A percentile compares a stretch with the other conserved stretches of the same genome.
phyloP scores from a whole-genome alignment of 1,140 invertebrate species.

The Anagrus nilaparvatae region DNA sequence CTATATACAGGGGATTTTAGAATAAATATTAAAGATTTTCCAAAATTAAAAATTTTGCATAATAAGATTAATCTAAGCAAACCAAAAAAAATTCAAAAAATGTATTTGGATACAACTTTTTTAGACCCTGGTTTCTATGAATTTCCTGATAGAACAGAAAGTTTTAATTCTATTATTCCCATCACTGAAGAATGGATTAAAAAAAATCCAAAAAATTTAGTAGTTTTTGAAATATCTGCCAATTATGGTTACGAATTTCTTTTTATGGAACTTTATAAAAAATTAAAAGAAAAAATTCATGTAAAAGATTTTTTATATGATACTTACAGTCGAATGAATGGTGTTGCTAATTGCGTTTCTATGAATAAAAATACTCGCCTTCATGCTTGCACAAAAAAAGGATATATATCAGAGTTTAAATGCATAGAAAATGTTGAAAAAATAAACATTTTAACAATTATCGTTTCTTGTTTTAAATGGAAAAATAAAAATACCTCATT shows the following conservation, averaged over 20 bases:
- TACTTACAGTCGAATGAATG: constrained; percentile 35
- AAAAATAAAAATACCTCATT: constrained; percentile 25
- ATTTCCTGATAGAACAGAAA: constrained; percentile 51
- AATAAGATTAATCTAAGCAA: constrained; percentile 16
- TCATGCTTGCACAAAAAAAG: constrained; percentile 36
- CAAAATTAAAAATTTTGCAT: constrained; percentile 47
- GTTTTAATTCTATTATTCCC: constrained; percentile 39
- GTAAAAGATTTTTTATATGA: constrained; percentile 33
- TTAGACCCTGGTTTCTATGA: constrained; percentile 37
- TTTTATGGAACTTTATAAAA: constrained; percentile 45
- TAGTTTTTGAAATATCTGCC: constrained; percentile 45
- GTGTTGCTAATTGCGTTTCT: constrained; percentile 37
- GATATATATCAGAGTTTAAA: constrained; percentile 12
- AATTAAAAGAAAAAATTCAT: constrained; percentile 45
- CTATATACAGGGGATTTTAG: constrained; percentile 66
- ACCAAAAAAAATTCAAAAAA: constrained; percentile 45
- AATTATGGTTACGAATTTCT: constrained; percentile 51
- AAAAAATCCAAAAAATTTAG: constrained; percentile 33
- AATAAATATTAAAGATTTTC: constrained; percentile 43
- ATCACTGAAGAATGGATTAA: constrained; percentile 47
- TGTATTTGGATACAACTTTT: constrained; percentile 67
- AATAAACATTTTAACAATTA: constrained; percentile 34
- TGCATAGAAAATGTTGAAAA: constrained; percentile 20
- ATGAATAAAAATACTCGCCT: constrained; percentile 31
- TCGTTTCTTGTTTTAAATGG: constrained; percentile 46